Base-by-base conservation (phyloP, 1,140 invertebrate species). In the Polyergus mexicanus region DNA sequence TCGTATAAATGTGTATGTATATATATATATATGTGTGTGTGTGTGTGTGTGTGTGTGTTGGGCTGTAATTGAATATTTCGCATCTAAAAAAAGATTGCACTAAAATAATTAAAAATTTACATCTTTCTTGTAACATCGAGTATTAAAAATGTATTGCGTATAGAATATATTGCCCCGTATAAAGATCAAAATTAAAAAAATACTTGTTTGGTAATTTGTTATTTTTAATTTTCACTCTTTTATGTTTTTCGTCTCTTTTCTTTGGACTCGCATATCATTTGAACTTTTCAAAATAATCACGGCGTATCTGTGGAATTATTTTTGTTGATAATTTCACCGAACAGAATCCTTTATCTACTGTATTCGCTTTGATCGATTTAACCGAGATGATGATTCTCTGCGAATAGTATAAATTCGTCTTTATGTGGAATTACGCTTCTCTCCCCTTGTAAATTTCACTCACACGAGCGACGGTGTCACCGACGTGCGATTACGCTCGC, bases 391-490 rank as follows among this genome's bases (percentile, higher is more conserved):
- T 22, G 51, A 71, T 71, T 58, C 65, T 44, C 11, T 44, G 25
- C 38, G 38, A 60, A 32, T 7, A 32, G 66, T 35, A 54, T 44
- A 72, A 81, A 60, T 60, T n/a, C 54, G 38, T 51, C 51, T 72
- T 72, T 60, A 81, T 19, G 51, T 58, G 38, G 19, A 35, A 8
- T 66, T 19, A 28, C 22, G 51, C n/a, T 32, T 71, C 77, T 71
- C 77, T 58, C 3, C 38, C 44, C 38, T 41, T 7, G 25, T 47
- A 44, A 81, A 81, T 81, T 81, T 81, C 54, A 78, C 76, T 22
- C 66, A 69, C 47, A 72, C 78, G 38, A 80, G 44, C 47, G 16
- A 58, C 38, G 19, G 66, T 81, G 66, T 81, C 66, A 81, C 78
- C 19, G 78, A 72, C 11, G 78, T 25, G 54, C 78, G 66, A 81